A percentile compares a stretch with the other conserved stretches of the same genome.
phyloP scores from a whole-genome alignment of 2,888 invertebrate species.

The Pilophorus perplexus region DNA sequence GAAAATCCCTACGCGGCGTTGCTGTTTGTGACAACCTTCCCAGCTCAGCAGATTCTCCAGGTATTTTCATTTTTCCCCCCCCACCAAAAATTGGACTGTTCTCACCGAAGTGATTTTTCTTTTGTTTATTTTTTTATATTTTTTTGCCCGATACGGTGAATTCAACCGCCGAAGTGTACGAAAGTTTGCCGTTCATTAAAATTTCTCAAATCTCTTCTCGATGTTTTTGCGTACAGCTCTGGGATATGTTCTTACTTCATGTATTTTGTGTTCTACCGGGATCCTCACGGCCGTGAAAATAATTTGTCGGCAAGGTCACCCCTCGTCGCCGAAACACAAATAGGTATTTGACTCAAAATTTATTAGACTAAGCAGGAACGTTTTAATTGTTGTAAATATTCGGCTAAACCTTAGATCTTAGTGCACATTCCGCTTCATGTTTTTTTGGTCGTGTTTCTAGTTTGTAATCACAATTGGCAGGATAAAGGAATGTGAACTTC shows the following conservation, averaged over 20 bases:
- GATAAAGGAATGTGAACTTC: conserved; percentile 9
- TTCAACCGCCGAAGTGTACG: too few relatives aligned
- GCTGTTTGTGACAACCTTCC: too few relatives aligned
- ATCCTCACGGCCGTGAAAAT: too few relatives aligned
- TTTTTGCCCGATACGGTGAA: background rate
- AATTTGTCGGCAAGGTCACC: too few relatives aligned
- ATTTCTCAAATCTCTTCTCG: too few relatives aligned
- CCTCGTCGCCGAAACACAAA: conserved; percentile 25
- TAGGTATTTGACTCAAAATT: conserved; percentile 25
- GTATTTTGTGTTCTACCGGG: too few relatives aligned
- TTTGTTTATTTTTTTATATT: background rate
- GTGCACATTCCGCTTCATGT: conserved; percentile 23
- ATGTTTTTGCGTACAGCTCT: too few relatives aligned
- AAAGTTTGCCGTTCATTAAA: too few relatives aligned
- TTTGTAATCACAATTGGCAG: conserved; percentile 12
- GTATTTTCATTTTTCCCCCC: conserved; percentile 22
- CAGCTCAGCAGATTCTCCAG: background rate
- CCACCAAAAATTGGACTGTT: conserved; percentile 2
- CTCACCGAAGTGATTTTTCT: background rate
- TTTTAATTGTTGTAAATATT: too few relatives aligned
- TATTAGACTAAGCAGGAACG: too few relatives aligned
- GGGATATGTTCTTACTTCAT: too few relatives aligned
- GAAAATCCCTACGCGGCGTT: too few relatives aligned
- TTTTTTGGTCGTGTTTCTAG: conserved; percentile 8
- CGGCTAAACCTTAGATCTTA: background rate